phyloP scores from a whole-genome alignment of 2,113 vertebrate genomes.

The Clinocottus analis region DNA sequence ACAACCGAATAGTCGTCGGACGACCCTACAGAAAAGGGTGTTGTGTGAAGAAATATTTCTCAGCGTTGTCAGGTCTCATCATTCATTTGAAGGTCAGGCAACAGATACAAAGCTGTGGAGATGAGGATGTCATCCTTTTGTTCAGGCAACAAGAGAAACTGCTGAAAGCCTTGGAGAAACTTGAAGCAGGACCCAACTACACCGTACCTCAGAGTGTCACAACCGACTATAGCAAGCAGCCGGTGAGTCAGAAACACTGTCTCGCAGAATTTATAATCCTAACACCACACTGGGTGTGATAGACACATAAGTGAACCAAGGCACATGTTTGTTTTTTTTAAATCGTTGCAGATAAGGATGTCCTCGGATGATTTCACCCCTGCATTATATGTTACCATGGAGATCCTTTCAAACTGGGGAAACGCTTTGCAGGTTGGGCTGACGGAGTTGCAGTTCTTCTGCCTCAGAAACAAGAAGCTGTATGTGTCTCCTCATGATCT shows the following conservation, averaged over 20 bases:
- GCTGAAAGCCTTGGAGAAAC: slow-evolving; percentile 81
- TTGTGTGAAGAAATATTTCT: slow-evolving; percentile 19
- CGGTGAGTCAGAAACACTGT: slow-evolving; percentile 61
- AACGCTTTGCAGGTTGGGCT: slow-evolving; percentile 85
- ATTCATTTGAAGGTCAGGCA: slow-evolving; percentile 29
- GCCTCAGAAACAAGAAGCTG: slow-evolving; percentile 84
- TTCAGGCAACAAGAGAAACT: slow-evolving; percentile 90
- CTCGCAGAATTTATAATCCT: slow-evolving; percentile 24
- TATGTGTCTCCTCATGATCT: slow-evolving; percentile 93
- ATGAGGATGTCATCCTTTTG: slow-evolving; percentile 51
- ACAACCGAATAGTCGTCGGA: neutral
- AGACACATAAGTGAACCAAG: neutral
- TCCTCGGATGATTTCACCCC: slow-evolving; percentile 77
- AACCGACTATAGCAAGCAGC: slow-evolving; percentile 55
- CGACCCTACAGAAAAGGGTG: neutral
- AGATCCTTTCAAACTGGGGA: slow-evolving; percentile 97
- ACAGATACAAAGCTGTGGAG: slow-evolving; percentile 6
- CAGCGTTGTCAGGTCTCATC: neutral
- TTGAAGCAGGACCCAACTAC: slow-evolving; percentile 74
- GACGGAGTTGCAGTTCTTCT: slow-evolving; percentile 94
- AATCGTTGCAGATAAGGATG: slow-evolving; percentile 63
- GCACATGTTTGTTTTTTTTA: slow-evolving; percentile 16
- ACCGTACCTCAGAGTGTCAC: slow-evolving; percentile 60
- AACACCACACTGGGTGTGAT: neutral
- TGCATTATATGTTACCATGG: slow-evolving; percentile 91